Conservation (phyloP, 2,113 vertebrate genomes). For the Anolis sagrei region DNA sequence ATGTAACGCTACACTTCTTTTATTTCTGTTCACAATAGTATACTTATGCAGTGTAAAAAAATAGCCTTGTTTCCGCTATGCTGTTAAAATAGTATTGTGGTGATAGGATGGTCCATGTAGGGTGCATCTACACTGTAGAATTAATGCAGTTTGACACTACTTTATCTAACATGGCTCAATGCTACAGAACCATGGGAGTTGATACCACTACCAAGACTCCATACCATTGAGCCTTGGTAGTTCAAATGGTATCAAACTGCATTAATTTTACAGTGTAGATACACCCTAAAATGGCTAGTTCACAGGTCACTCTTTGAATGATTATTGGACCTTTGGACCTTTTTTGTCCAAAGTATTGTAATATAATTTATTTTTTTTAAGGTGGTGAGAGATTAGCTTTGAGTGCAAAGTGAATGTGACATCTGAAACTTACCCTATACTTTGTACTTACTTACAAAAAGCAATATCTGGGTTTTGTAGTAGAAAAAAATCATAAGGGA, state of each 20-base stretch:
- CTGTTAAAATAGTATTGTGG: background rate
- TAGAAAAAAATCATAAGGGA: too few species aligned
- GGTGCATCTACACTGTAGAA: too few species aligned
- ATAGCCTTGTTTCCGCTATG: background rate
- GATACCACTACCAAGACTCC: too few species aligned
- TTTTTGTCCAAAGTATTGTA: background rate
- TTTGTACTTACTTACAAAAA: too few species aligned
- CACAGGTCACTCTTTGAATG: background rate
- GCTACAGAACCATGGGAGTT: too few species aligned
- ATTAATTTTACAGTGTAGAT: too few species aligned
- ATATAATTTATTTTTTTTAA: background rate
- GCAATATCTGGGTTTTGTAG: background rate
- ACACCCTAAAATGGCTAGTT: background rate
- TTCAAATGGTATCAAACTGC: too few species aligned
- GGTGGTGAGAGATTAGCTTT: background rate
- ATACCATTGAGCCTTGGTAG: too few species aligned
- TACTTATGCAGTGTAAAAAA: slow-evolving; percentile 1
- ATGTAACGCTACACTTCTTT: background rate
- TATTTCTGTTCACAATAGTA: slow-evolving; percentile 7
- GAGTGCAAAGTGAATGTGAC: background rate
- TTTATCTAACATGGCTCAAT: too few species aligned
- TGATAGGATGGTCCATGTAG: background rate
- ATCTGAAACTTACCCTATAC: background rate
- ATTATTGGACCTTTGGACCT: background rate
- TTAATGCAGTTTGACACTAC: too few species aligned